Conservation (phyloP, 2,888 invertebrate genomes). For the Coelinius sp. region DNA sequence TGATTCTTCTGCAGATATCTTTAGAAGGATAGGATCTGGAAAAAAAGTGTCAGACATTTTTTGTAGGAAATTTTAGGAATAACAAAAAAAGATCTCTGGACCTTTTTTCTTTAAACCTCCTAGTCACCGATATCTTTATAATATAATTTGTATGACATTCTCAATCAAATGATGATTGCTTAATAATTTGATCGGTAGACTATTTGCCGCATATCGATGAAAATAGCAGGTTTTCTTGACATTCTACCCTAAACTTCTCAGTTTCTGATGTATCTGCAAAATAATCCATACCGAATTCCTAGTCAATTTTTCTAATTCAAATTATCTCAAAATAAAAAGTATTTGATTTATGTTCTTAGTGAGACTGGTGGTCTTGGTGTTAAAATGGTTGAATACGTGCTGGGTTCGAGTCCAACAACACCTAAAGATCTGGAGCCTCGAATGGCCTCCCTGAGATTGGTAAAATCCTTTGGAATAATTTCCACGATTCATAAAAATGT, state of each 20-base stretch:
- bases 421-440: conserved; percentile 68
- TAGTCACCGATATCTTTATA: no score
- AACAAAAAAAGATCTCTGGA: no score
- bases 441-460: conserved; percentile 69
- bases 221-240: no score
- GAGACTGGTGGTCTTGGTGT: conserved; percentile 93
- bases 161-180: no score
- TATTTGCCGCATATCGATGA: no score
- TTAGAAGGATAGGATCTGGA: background rate
- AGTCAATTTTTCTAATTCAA: conserved; percentile 18
- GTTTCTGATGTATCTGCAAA: background rate
- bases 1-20: background rate
- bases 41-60: background rate
- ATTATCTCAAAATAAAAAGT: conserved; percentile 38
- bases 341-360: conserved; percentile 71
- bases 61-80: background rate
- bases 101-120: no score
- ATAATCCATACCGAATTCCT: background rate
- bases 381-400: conserved; percentile 98
- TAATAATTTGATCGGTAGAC: no score
- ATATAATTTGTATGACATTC: no score
- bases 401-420: conserved; percentile 90
- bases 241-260: no score
- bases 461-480: conserved; percentile 49
- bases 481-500: background rate